Evolutionary conservation across 2,888 invertebrate species (phyloP).

Genomic region (Rosalia funebris): DNA sequence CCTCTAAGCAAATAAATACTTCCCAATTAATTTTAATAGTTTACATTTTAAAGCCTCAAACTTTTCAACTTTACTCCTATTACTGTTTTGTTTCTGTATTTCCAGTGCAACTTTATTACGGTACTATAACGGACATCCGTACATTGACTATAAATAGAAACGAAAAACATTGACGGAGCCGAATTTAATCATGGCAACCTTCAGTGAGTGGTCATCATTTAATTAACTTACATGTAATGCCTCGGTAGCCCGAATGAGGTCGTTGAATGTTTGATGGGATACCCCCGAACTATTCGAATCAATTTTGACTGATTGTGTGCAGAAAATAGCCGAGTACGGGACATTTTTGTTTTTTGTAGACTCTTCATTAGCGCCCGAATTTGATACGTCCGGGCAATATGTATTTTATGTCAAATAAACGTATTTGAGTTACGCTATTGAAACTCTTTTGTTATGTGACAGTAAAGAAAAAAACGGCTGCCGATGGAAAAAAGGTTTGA

Average conservation of each 20-base stretch:
- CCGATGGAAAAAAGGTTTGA: too few species aligned
- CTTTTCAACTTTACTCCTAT: too few species aligned
- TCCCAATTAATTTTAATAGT: too few species aligned
- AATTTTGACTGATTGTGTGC: slow-evolving; percentile 28
- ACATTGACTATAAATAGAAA: neutral
- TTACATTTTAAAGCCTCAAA: too few species aligned
- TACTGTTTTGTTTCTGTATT: too few species aligned
- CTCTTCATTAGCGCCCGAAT: neutral
- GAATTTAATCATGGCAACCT: slow-evolving; percentile 28
- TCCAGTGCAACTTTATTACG: too few species aligned
- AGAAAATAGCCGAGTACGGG: neutral
- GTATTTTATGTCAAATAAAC: neutral
- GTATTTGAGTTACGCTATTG: neutral
- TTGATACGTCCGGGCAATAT: neutral
- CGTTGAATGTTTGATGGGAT: slow-evolving; percentile 25
- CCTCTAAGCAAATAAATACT: too few species aligned
- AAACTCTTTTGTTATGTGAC: neutral
- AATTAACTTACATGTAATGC: slow-evolving; percentile 52
- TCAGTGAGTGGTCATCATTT: slow-evolving; percentile 52
- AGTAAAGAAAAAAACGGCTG: neutral
- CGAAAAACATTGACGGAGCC: neutral
- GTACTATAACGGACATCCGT: too few species aligned
- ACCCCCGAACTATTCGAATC: slow-evolving; percentile 33
- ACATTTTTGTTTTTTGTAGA: neutral
- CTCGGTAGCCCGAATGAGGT: neutral